phyloP scores from a whole-genome alignment of 2,797 vertebrate genomes.

The Silurus aristotelis region DNA sequence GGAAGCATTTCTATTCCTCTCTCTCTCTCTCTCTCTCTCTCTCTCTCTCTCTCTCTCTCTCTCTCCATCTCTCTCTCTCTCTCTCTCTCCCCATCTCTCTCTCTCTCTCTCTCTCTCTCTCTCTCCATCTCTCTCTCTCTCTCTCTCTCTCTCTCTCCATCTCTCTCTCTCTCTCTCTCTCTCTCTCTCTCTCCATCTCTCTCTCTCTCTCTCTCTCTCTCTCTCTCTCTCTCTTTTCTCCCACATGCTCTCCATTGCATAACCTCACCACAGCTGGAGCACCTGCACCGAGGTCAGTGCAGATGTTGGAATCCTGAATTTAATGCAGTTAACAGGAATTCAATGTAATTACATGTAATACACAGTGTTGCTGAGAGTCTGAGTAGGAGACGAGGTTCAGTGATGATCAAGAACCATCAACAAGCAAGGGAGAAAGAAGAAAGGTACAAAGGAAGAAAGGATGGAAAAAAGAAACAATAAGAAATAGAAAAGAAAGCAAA shows the following conservation, averaged over 20 bases:
- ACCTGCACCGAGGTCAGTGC: constrained; percentile 43
- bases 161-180: too few relatives aligned
- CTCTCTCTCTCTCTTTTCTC: too few relatives aligned
- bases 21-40: neutral
- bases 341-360: neutral
- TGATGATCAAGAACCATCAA: neutral
- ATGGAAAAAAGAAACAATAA: neutral
- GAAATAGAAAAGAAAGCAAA: neutral
- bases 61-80: too few relatives aligned
- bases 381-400: neutral
- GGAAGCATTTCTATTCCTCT: constrained; percentile 58
- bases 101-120: too few relatives aligned
- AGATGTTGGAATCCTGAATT: constrained; percentile 27
- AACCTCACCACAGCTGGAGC: constrained; percentile 57
- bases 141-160: too few relatives aligned
- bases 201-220: too few relatives aligned
- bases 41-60: too few relatives aligned
- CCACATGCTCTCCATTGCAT: constrained; percentile 59
- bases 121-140: too few relatives aligned
- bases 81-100: too few relatives aligned
- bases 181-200: too few relatives aligned
- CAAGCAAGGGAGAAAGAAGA: neutral
- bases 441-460: too few relatives aligned
- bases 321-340: neutral
- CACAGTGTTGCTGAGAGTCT: neutral